phyloP scores from a whole-genome alignment of 2,113 vertebrate genomes.

The Hippocampus abdominalis region DNA sequence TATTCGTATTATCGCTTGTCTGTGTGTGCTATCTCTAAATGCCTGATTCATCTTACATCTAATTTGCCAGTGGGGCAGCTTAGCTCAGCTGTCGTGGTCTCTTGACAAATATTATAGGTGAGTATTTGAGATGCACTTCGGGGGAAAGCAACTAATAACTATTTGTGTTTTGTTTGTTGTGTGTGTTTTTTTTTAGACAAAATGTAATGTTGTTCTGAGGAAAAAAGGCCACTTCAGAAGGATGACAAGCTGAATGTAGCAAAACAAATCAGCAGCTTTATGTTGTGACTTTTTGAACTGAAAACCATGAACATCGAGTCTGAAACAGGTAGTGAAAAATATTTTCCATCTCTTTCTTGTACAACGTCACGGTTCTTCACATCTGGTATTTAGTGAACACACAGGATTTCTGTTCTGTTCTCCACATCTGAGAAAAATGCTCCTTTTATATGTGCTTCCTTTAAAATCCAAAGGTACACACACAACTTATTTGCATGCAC shows the following conservation, averaged over 20 bases:
- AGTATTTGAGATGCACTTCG: neutral
- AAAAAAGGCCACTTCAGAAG: neutral
- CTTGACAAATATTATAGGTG: neutral
- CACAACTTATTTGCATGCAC: conserved; percentile 1
- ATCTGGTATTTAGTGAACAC: neutral
- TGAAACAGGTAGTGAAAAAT: neutral
- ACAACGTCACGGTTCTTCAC: neutral
- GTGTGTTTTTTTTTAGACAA: neutral
- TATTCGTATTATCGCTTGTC: neutral
- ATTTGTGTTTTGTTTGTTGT: neutral
- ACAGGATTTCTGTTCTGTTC: conserved; percentile 7
- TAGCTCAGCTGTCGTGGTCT: neutral
- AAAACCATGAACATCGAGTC: conserved; percentile 42
- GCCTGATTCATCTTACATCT: neutral
- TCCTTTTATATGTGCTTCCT: neutral
- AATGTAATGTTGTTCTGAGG: neutral
- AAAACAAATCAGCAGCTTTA: conserved; percentile 40
- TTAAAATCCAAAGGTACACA: conserved; percentile 7
- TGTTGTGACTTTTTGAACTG: conserved; percentile 34
- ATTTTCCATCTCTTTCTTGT: neutral
- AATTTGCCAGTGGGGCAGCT: neutral
- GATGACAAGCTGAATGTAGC: neutral
- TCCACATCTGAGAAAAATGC: conserved; percentile 14
- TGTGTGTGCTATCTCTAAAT: neutral
- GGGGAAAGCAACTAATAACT: neutral